Evolutionary conservation across 2,113 vertebrate genomes (phyloP).

Genomic region (Miniopterus natalensis): DNA sequence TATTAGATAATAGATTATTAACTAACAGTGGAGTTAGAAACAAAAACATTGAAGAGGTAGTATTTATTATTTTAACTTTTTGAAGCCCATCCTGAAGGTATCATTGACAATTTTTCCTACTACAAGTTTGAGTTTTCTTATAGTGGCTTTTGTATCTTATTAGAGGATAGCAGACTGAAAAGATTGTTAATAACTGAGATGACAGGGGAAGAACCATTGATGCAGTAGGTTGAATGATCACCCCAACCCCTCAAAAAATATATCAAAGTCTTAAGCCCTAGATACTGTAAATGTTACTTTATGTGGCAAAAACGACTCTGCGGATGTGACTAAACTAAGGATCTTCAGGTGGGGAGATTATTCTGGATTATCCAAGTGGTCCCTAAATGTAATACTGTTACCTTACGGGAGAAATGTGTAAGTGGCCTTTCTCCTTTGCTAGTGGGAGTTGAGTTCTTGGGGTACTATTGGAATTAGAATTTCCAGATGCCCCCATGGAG

Average conservation of each 20-base stretch:
- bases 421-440: too few relatives aligned
- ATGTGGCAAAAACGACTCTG: not conserved
- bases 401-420: too few relatives aligned
- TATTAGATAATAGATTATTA: not conserved
- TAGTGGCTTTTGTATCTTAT: constrained; percentile 58
- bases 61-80: not conserved
- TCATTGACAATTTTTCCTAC: constrained; percentile 55
- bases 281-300: not conserved
- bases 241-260: not conserved
- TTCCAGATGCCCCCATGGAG: too few relatives aligned
- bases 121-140: constrained; percentile 43
- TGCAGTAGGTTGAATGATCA: not conserved
- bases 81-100: constrained; percentile 32
- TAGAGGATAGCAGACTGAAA: constrained; percentile 63
- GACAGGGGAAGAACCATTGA: not conserved
- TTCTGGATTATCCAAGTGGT: not conserved
- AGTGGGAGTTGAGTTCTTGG: too few relatives aligned
- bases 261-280: not conserved
- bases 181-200: not conserved
- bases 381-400: not conserved
- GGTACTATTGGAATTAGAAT: too few relatives aligned
- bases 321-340: not conserved
- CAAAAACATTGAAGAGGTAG: not conserved
- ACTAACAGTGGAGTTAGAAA: not conserved
- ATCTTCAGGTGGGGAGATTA: not conserved